Base-by-base conservation (phyloP, 2,888 invertebrate species). In the Terebella lapidaria region DNA sequence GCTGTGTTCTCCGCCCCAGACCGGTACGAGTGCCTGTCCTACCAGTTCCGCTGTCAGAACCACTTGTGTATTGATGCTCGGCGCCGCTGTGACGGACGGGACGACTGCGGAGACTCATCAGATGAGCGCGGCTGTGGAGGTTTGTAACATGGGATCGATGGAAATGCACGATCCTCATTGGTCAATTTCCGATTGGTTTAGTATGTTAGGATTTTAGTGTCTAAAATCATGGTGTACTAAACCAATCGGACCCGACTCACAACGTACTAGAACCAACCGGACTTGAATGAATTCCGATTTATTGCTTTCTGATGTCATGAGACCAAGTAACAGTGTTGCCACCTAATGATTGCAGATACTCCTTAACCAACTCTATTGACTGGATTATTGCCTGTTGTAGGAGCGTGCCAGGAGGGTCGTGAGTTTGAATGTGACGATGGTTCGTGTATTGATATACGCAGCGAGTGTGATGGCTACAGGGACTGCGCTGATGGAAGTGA, bases 401-500 rank as follows among this genome's bases (percentile, higher is more conserved):
- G 10, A 35, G 42, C 42, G 10, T 35, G 42, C n/a, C 42, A 35
- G n/a, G 42, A 35, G 42, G 42, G 42, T 35, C 10, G 10, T 20
- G 49, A 53, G 28, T 53, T 53, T 22, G 27, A 53, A 28, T 53
- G 53, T 28, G 22, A 5, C 10, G 29, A 53, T 22, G 53, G 53
- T 4, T 5, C 29, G 28, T 53, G 67, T 29, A 54, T 67, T 15
- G 59, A 61, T 52, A 4, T 18, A 25, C 10, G 51, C 10, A 28
- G 46, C 25, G 30, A 51, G 30, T 67, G 96, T 77, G 95, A 96
- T 78, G 89, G 90, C 0, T 92, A 94, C 70, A 87, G 90, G 72
- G 96, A 97, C 81, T 97, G 97, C 75, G 88, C 87, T 0, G 96
- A 97, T 76, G 86, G 87, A 2, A 91, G 91, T 0, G 96, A 97